Evolutionary conservation across 1,140 invertebrate species (phyloP).

Genomic region (Campodea augens): DNA sequence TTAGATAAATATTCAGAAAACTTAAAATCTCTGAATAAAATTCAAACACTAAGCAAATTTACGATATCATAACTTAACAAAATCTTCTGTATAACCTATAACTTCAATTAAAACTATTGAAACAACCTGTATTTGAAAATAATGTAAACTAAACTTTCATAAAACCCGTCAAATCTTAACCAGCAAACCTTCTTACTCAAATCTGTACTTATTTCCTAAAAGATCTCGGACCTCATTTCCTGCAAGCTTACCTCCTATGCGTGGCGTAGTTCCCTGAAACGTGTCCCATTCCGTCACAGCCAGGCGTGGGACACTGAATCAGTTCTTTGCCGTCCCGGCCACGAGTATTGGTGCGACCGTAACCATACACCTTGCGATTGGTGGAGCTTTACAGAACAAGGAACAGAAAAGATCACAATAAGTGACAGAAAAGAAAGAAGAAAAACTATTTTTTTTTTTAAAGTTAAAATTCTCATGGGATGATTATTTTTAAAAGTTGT

Average conservation of each 20-base stretch:
- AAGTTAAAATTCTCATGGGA: too few species aligned
- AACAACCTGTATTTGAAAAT: background rate
- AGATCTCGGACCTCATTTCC: background rate
- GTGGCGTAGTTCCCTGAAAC: constrained; percentile 53
- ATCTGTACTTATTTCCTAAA: background rate
- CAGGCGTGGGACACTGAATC: constrained; percentile 48
- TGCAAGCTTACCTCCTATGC: constrained; percentile 37
- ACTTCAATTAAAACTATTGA: too few species aligned
- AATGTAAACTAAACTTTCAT: background rate
- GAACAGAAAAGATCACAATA: too few species aligned
- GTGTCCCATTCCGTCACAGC: constrained; percentile 54
- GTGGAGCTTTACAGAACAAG: too few species aligned
- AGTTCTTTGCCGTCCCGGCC: constrained; percentile 43
- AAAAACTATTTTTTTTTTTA: too few species aligned
- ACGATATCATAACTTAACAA: background rate
- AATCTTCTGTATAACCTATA: too few species aligned
- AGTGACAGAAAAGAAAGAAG: too few species aligned
- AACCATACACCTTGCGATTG: too few species aligned
- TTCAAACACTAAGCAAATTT: background rate
- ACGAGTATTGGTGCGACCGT: constrained; percentile 20
- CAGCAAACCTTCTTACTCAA: background rate
- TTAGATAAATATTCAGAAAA: background rate
- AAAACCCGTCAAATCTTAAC: background rate
- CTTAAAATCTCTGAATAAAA: background rate
- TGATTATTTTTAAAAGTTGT: too few species aligned